Evolutionary conservation across 1,140 invertebrate genomes (phyloP), one percentile per base, ranked within the genome.

Genomic region (Chlorops oryzae): DNA sequence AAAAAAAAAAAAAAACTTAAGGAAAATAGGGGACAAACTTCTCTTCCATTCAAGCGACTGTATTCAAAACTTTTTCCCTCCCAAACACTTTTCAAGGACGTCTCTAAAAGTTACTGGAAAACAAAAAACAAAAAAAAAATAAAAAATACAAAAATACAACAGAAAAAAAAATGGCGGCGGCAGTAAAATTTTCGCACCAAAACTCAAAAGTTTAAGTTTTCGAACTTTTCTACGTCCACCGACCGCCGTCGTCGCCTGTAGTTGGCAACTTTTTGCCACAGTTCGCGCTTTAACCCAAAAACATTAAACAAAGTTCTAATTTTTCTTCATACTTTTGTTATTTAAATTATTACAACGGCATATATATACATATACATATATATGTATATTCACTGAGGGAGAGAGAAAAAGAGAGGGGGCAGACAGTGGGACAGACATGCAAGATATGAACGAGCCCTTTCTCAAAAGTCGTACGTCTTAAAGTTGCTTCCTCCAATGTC

Each of bases 21-120:
- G n/a, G n/a, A n/a, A n/a, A n/a, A n/a, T n/a, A n/a, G n/a, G n/a
- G n/a, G n/a, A n/a, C n/a, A n/a, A n/a, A n/a, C n/a, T n/a, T n/a
- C n/a, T n/a, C n/a, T n/a, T n/a, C n/a, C n/a, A n/a, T n/a, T n/a
- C n/a, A n/a, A n/a, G n/a, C n/a, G n/a, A n/a, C n/a, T n/a, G n/a
- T n/a, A n/a, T n/a, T n/a, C n/a, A n/a, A n/a, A n/a, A n/a, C n/a
- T n/a, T n/a, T 45, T 45, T 45, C 43, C 35, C 35, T 50, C 39
- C 47, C 41, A 44, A 47, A 32, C 38, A 52, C 54, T 68, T 68
- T 68, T 68, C 65, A 68, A 68, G 65, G 65, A 63, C 65, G 65
- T 65, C 65, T 63, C 59, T 63, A 60, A 67, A 67, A n/a, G n/a
- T 53, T 58, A 50, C 23, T 27, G 41, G 40, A 38, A 28, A 44